These are phyloP conservation scores for Bradypodion ventrale DNA, from an alignment of 2,797 vertebrate genomes.

Conservation along the genomic window DNA sequence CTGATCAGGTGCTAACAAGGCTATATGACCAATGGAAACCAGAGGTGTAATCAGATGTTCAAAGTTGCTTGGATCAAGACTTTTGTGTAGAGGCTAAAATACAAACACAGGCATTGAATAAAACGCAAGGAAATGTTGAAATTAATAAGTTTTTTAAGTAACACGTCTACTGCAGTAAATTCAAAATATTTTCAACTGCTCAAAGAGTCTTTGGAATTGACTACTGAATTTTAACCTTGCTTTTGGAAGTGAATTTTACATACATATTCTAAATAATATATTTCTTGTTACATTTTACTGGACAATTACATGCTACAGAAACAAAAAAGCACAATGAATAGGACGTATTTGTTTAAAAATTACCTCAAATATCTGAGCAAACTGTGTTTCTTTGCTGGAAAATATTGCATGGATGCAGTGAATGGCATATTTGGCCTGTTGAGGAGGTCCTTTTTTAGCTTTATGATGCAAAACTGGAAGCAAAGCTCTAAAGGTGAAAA, in stretches of 20 bases:
- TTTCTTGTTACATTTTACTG: neutral
- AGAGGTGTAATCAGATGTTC: slow-evolving; percentile 95
- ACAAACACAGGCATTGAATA: slow-evolving; percentile 44
- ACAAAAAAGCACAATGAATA: neutral
- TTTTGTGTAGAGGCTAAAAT: slow-evolving; percentile 91
- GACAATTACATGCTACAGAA: neutral
- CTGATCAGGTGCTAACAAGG: slow-evolving; percentile 94
- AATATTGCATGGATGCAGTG: slow-evolving; percentile 99
- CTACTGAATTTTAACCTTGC: neutral
- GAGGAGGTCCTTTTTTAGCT: slow-evolving; percentile 94
- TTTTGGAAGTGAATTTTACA: neutral
- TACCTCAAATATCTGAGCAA: slow-evolving; percentile 99
- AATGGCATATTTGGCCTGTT: slow-evolving; percentile 97
- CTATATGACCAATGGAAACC: slow-evolving; percentile 94
- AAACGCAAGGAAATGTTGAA: slow-evolving; percentile 21
- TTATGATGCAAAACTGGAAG: slow-evolving; percentile 96
- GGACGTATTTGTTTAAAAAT: slow-evolving; percentile 22
- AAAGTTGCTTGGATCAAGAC: slow-evolving; percentile 91
- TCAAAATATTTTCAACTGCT: neutral
- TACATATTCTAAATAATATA: neutral
- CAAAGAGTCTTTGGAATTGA: neutral
- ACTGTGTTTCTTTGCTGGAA: slow-evolving; percentile 97
- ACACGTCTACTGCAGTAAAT: neutral
- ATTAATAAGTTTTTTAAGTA: neutral
- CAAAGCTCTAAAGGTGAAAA: slow-evolving; percentile 81